Evolutionary conservation across 2,888 invertebrate genomes (phyloP).

Genomic region (Philereme transversata): DNA sequence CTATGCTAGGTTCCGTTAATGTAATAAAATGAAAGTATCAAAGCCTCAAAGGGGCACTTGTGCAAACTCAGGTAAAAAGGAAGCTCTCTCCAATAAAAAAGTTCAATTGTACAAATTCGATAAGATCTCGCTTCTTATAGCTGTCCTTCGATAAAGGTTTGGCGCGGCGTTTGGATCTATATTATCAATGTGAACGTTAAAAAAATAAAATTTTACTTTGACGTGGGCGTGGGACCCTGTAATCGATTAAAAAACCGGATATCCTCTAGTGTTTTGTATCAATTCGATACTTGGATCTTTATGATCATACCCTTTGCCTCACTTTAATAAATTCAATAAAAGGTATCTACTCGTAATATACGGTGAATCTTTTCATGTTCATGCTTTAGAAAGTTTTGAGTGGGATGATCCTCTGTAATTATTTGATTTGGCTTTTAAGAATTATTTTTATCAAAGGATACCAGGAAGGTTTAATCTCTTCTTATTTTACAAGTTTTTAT

Average conservation of each 20-base stretch:
- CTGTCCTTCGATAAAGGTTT: conserved; percentile 46
- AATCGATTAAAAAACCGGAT: conserved; percentile 68
- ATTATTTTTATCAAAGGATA: neutral
- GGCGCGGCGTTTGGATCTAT: conserved; percentile 58
- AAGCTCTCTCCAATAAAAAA: conserved; percentile 40
- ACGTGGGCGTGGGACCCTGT: conserved; percentile 68
- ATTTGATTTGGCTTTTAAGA: neutral
- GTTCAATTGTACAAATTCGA: conserved; percentile 51
- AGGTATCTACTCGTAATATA: conserved; percentile 25
- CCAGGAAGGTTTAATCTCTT: too few species aligned
- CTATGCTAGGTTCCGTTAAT: conserved; percentile 37
- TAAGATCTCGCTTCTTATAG: conserved; percentile 58
- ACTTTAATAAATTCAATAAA: conserved; percentile 34
- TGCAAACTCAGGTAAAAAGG: conserved; percentile 54
- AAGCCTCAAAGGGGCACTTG: conserved; percentile 40
- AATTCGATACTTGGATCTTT: conserved; percentile 52
- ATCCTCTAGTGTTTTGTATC: conserved; percentile 67
- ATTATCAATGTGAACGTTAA: conserved; percentile 39
- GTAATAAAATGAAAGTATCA: conserved; percentile 33
- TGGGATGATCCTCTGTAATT: conserved; percentile 4
- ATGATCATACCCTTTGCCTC: conserved; percentile 45
- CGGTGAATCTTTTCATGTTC: conserved; percentile 5
- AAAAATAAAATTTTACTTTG: conserved; percentile 45
- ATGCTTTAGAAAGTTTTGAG: conserved; percentile 23
- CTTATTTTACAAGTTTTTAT: too few species aligned